Conservation (phyloP, 2,797 vertebrate species). For the Ceryle rudis region DNA sequence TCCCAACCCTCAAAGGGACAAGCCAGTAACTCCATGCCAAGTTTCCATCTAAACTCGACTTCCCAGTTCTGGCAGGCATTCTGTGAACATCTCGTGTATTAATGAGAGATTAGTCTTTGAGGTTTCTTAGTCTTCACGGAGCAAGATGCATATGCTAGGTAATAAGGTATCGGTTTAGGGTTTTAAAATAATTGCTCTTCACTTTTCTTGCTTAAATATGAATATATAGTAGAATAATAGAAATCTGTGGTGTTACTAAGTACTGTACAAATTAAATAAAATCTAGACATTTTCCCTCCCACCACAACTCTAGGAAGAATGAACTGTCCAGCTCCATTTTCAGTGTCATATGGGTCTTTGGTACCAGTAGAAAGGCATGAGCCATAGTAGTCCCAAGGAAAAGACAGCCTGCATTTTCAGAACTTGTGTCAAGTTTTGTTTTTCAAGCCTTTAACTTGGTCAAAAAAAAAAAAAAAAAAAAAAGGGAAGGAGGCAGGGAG, state of each 20-base stretch:
- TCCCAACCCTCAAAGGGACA: slow-evolving; percentile 50
- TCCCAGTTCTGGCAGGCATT: slow-evolving; percentile 59
- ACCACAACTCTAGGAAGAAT: not conserved
- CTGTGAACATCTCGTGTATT: slow-evolving; percentile 44
- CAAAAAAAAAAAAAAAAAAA: not conserved
- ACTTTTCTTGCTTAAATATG: not conserved
- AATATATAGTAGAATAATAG: not conserved
- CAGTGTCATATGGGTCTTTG: slow-evolving; percentile 53
- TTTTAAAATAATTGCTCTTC: slow-evolving; percentile 17
- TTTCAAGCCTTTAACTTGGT: slow-evolving; percentile 19
- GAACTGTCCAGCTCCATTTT: slow-evolving; percentile 12
- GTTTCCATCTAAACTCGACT: slow-evolving; percentile 65
- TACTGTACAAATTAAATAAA: not conserved
- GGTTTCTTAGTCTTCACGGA: slow-evolving; percentile 26
- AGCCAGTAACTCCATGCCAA: slow-evolving; percentile 35
- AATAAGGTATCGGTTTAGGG: slow-evolving; percentile 34
- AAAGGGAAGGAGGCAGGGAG: not conserved
- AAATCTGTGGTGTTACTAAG: slow-evolving; percentile 11
- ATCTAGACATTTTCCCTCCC: not conserved
- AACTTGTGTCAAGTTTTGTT: slow-evolving; percentile 39
- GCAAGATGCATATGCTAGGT: slow-evolving; percentile 1
- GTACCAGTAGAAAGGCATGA: slow-evolving; percentile 18
- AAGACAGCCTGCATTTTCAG: slow-evolving; percentile 47
- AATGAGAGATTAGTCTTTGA: slow-evolving; percentile 46
- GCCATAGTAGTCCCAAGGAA: slow-evolving; percentile 27